phyloP scores from a whole-genome alignment of 2,888 invertebrate species.

The Dryocosmus kuriphilus region DNA sequence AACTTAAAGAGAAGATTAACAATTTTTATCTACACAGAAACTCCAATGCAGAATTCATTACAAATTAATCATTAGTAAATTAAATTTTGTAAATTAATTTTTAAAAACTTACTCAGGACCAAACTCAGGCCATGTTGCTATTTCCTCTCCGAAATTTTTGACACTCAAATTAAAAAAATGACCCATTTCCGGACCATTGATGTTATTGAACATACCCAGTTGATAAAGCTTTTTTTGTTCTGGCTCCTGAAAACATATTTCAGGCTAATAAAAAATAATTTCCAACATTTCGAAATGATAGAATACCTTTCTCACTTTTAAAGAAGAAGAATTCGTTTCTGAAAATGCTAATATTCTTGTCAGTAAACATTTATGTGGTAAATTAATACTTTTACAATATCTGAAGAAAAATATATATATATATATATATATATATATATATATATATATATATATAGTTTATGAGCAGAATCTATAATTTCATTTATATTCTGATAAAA shows the following conservation, averaged over 20 bases:
- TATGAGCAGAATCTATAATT: neutral
- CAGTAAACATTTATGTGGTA: no score
- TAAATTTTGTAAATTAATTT: neutral
- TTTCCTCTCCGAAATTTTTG: conserved; percentile 52
- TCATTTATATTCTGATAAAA: neutral
- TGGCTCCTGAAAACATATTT: conserved; percentile 61
- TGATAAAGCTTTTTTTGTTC: conserved; percentile 52
- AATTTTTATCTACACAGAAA: no score
- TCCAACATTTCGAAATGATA: no score
- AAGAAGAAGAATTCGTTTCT: no score
- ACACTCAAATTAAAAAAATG: conserved; percentile 54
- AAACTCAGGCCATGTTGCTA: conserved; percentile 61
- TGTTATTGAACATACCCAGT: conserved; percentile 59
- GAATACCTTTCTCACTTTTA: no score
- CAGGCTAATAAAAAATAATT: neutral
- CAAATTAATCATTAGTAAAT: neutral
- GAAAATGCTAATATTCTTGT: no score
- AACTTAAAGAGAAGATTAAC: conserved; percentile 8
- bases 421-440: no score
- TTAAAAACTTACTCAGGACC: conserved; percentile 56
- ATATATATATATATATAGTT: neutral
- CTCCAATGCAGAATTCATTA: no score
- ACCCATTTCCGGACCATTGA: conserved; percentile 53
- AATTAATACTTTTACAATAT: no score
- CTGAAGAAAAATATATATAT: no score